These are phyloP conservation scores for Sapayoa aenigma DNA, from an alignment of 2,113 vertebrate species.

Conservation along the genomic window DNA sequence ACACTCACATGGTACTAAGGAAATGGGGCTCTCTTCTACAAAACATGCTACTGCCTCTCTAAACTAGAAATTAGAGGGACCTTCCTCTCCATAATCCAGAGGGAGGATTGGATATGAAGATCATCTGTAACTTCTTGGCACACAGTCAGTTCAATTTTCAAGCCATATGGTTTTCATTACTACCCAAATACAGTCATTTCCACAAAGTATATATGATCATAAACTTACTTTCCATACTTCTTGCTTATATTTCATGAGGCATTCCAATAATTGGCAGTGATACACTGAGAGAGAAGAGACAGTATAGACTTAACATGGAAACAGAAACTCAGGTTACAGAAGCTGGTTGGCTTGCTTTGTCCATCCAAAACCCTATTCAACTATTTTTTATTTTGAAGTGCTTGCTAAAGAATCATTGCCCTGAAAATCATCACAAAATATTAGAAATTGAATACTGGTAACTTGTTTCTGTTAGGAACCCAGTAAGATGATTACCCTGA, in stretches of 20 bases:
- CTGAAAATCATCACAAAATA: not conserved
- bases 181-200: slow-evolving; percentile 17
- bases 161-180: slow-evolving; percentile 18
- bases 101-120: not conserved
- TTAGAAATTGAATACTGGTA: not conserved
- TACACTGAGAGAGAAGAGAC: slow-evolving; percentile 84
- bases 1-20: not conserved
- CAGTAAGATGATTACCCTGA: not conserved
- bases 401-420: not conserved
- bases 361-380: not conserved
- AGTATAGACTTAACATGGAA: slow-evolving; percentile 7
- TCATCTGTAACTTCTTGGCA: not conserved
- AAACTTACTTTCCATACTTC: slow-evolving; percentile 99
- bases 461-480: not conserved
- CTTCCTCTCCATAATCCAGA: not conserved
- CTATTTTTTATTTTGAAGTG: not conserved
- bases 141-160: not conserved
- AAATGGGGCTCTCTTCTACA: not conserved
- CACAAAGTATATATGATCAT: not conserved
- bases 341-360: not conserved
- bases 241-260: slow-evolving; percentile 99
- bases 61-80: not conserved
- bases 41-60: not conserved
- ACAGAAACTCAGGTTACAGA: slow-evolving; percentile 12
- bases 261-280: slow-evolving; percentile 98